Base-by-base conservation (phyloP, 2,888 invertebrate species). In the Plusia festucae region DNA sequence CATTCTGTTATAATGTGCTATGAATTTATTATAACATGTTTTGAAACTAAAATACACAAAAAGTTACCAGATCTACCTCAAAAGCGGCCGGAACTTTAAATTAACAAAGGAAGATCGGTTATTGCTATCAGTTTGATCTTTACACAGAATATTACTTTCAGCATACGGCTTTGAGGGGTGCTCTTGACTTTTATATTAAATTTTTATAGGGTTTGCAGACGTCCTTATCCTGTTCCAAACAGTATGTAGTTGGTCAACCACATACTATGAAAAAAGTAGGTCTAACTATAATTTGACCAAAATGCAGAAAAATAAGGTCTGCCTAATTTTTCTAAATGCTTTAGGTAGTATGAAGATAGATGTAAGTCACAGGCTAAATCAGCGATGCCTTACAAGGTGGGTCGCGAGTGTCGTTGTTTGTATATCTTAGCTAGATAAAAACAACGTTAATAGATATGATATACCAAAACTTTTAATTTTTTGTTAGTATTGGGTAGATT, bases 91-190 rank as follows among this genome's bases (percentile, higher is more conserved):
- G 7, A 46, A 22, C 16, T 46, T 9, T 44, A 30, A 30, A 15
- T 16, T 15, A 30, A 70, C 44, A 55, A 62, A 62, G 20, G 51
- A 22, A 64, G 51, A 51, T 20, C 6, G n/a, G 70, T 53, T 71
- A 40, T 22, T 64, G 30, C 18, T 20, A 49, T 76, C 44, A 64
- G 72, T 76, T 70, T 76, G 76, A 76, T 72, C 46, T 65, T 74
- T 27, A 54, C 51, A 34, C 20, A 32, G 32, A 65, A 61, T 62
- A 58, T 65, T 56, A 64, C 55, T 56, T 70, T 64, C 18, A 59
- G 49, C 22, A 63, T 64, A 20, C n/a, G 34, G 65, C 51, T 60
- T 56, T n/a, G 51, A 65, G 51, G 51, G 44, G 51, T 71, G 76
- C 59, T 76, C 56, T 72, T 72, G 66, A 76, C 53, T 49, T 76